These are phyloP conservation scores for Mythimna lalbum DNA, from an alignment of 2,888 invertebrate species.

Conservation along the genomic window DNA sequence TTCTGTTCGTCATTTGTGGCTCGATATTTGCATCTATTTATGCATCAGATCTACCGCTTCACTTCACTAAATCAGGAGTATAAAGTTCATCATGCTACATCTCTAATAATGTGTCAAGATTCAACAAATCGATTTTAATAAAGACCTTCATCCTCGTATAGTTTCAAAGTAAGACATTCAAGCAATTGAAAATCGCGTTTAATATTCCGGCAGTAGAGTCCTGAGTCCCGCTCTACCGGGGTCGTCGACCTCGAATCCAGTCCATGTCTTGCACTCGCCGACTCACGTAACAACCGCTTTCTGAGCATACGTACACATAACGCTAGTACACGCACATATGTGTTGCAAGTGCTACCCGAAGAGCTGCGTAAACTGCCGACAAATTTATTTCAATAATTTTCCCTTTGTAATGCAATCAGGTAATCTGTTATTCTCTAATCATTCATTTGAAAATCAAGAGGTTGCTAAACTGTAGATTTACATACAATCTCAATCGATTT, in stretches of 20 bases:
- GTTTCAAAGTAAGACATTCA: slow-evolving; percentile 53
- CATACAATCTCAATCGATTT: slow-evolving; percentile 53
- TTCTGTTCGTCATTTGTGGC: neutral
- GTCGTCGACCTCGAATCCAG: slow-evolving; percentile 88
- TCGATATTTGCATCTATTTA: neutral
- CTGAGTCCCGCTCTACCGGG: slow-evolving; percentile 87
- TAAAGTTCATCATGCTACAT: neutral
- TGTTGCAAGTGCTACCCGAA: slow-evolving; percentile 52
- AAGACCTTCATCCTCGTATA: slow-evolving; percentile 17
- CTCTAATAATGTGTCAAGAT: neutral
- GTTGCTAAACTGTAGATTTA: slow-evolving; percentile 45
- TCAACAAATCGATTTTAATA: slow-evolving; percentile 5
- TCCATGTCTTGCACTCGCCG: slow-evolving; percentile 87
- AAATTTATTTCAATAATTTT: slow-evolving; percentile 39
- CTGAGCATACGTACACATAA: slow-evolving; percentile 74
- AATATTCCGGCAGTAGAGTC: slow-evolving; percentile 86
- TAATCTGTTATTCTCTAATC: slow-evolving; percentile 23
- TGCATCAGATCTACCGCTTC: neutral
- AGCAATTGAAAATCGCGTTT: slow-evolving; percentile 69
- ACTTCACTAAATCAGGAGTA: neutral
- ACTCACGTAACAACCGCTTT: slow-evolving; percentile 87
- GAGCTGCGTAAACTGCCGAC: slow-evolving; percentile 47
- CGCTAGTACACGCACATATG: slow-evolving; percentile 63
- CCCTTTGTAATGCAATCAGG: slow-evolving; percentile 13
- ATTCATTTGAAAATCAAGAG: slow-evolving; percentile 6